Evolutionary conservation across 2,113 vertebrate genomes (phyloP), one percentile per base, ranked within the genome.

Genomic region (Mormoops blainvillei): DNA sequence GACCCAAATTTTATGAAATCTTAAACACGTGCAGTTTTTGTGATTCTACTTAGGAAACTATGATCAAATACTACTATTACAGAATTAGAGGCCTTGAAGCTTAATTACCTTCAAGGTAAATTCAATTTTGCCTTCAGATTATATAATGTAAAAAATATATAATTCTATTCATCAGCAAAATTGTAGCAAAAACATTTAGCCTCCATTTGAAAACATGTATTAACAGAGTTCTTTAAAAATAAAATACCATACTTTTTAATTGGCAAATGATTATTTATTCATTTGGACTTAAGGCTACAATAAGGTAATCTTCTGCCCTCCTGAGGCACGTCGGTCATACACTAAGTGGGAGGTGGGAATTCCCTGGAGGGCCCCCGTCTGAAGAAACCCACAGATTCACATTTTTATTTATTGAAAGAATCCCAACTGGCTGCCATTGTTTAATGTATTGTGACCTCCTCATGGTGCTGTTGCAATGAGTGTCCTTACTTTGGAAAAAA

Each of bases 391-490:
- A 36, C 54, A 15, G 50, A 43, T 80, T 84, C 52, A 12, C 36
- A 63, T 56, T 61, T 93, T 90, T 78, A 84, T 71, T 85, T 76
- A 81, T 74, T 78, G 56, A 93, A 76, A 80, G 48, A 93, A 80
- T 87, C 24, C 56, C 84, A 65, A 85, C n/a, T 80, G 33, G 15
- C 45, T 73, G 28, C 54, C 15, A 19, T 67, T 68, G 81, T 77
- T 92, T 88, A 76, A 85, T 81, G 58, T 54, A 56, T 73, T 52
- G 50, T 77, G 31, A 43, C 65, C 58, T 90, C 12, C 68, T 96
- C 31, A 67, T 50, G 22, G 4, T 52, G 15, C 19, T 73, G 8
- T 70, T 82, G 7, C 36, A 76, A 89, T 56, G 20, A 65, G 1
- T 82, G 5, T 45, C 13, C 20, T 81, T 73, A 94, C 70, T 88